Conservation (phyloP, 1,140 invertebrate species). For the Sinonovacula constricta region DNA sequence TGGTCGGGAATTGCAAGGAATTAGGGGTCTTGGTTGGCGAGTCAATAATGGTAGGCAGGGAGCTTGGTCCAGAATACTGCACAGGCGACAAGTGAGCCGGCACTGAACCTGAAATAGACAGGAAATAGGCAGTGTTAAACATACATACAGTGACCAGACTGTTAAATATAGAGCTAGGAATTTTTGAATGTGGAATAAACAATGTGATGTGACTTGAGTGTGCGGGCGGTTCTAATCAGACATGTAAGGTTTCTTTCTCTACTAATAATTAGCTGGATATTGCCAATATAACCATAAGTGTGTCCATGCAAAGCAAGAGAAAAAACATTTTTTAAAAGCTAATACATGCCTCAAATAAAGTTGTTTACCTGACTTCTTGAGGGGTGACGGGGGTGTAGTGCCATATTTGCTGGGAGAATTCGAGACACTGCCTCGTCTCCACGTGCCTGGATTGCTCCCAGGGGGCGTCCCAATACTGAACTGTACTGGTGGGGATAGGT, state of each 20-base stretch:
- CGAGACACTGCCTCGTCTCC: conserved; percentile 84
- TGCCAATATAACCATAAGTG: too few relatives aligned
- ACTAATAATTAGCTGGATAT: too few relatives aligned
- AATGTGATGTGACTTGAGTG: too few relatives aligned
- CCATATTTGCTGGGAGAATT: conserved; percentile 82
- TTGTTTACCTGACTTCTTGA: conserved; percentile 85
- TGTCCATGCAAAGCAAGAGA: too few relatives aligned
- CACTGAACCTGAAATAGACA: conserved; percentile 46
- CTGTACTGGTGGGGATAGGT: conserved; percentile 93
- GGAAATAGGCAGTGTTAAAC: too few relatives aligned
- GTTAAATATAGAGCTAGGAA: too few relatives aligned
- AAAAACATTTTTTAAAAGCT: too few relatives aligned
- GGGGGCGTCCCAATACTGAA: conserved; percentile 95
- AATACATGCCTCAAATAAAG: too few relatives aligned
- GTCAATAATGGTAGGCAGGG: conserved; percentile 83
- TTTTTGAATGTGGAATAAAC: too few relatives aligned
- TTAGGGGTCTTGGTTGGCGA: conserved; percentile 79
- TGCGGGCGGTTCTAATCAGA: too few relatives aligned
- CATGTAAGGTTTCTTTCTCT: too few relatives aligned
- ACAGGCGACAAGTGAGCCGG: conserved; percentile 43
- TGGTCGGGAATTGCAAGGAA: conserved; percentile 67
- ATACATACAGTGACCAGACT: too few relatives aligned
- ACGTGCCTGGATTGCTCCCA: conserved; percentile 67
- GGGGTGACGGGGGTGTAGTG: conserved; percentile 81
- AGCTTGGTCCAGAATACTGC: conserved; percentile 57